Evolutionary conservation across 2,797 vertebrate genomes (phyloP).

Genomic region (Brachyrhaphis roseni): DNA sequence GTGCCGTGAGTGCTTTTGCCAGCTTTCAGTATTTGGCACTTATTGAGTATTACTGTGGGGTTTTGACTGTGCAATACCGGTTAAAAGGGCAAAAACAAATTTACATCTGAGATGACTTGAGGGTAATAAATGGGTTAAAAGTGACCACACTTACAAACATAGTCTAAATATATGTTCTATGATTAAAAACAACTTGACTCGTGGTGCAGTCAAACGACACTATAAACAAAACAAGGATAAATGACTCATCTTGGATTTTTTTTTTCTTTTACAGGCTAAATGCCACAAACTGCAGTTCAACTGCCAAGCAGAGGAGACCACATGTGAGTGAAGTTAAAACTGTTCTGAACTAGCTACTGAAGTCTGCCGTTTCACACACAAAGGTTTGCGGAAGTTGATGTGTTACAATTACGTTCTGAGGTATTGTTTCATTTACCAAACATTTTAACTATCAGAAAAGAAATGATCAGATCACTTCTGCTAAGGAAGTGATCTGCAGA

Average conservation of each 20-base stretch:
- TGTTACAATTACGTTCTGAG: not conserved
- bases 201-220: not conserved
- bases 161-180: not conserved
- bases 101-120: not conserved
- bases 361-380: not conserved
- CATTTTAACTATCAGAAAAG: not conserved
- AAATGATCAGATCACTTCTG: not conserved
- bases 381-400: not conserved
- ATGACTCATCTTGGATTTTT: not conserved
- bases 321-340: not conserved
- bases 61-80: not conserved
- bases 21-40: not conserved
- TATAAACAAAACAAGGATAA: not conserved
- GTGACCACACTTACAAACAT: not conserved
- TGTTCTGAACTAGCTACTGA: not conserved
- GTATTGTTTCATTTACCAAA: not conserved
- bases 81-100: not conserved
- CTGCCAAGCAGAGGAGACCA: not conserved
- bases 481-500: not conserved
- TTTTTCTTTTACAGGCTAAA: not conserved
- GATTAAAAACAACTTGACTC: not conserved
- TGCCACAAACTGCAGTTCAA: not conserved
- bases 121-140: not conserved
- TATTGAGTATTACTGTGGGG: not conserved
- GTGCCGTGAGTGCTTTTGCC: not conserved